Percentiles rank a stretch among this genome's conserved stretches.
Evolutionary conservation across 2,888 invertebrate genomes (phyloP).

Genomic region (Eilema caniola): DNA sequence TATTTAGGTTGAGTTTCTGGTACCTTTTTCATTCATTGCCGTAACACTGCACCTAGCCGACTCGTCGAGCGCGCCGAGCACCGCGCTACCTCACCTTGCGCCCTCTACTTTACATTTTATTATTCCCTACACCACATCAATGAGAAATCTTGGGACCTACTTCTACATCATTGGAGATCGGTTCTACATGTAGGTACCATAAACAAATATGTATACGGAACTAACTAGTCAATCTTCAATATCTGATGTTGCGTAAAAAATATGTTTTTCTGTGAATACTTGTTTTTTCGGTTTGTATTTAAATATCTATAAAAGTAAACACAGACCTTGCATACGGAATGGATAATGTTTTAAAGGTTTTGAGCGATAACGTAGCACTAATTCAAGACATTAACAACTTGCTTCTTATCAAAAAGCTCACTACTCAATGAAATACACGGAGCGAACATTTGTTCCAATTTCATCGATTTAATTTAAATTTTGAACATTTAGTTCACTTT

Average conservation of each 20-base stretch:
- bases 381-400: conserved; percentile 28
- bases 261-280: conserved; percentile 44
- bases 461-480: neutral
- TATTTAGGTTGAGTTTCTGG: conserved; percentile 86
- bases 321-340: conserved; percentile 31
- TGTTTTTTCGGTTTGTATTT: conserved; percentile 46
- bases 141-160: conserved; percentile 67
- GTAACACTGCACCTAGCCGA: conserved; percentile 79
- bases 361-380: conserved; percentile 18
- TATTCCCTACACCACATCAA: conserved; percentile 68
- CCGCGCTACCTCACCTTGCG: conserved; percentile 49
- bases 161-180: conserved; percentile 55
- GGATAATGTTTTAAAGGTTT: conserved; percentile 31
- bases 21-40: conserved; percentile 85
- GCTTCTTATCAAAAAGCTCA: conserved; percentile 24
- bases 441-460: conserved; percentile 2
- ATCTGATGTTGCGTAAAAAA: conserved; percentile 42
- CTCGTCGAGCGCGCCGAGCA: conserved; percentile 40
- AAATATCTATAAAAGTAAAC: conserved; percentile 47
- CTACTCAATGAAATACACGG: conserved; percentile 19
- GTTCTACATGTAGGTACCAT: conserved; percentile 40
- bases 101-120: conserved; percentile 66
- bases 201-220: conserved; percentile 53
- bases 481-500: neutral
- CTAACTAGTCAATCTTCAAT: conserved; percentile 56